A percentile compares a stretch with the other conserved stretches of the same genome.
Conservation (phyloP, 1,140 invertebrate genomes). For the Heliothis subflexa region DNA sequence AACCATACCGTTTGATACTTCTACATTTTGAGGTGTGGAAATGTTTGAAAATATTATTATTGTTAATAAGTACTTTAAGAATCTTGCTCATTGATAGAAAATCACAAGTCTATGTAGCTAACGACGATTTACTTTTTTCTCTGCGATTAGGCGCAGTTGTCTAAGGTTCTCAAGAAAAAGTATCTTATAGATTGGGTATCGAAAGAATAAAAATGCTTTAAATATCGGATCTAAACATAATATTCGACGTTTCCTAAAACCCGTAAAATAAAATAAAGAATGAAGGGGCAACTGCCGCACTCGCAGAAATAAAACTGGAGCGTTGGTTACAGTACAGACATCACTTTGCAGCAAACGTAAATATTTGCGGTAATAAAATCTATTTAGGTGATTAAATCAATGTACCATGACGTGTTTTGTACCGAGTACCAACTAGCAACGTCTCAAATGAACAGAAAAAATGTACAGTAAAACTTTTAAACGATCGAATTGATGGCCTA, state of each 20-base stretch:
- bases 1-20: too few species aligned
- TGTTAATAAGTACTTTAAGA: too few species aligned
- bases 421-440: conserved; percentile 41
- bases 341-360: conserved; percentile 70
- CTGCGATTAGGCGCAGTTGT: too few species aligned
- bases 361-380: conserved; percentile 74
- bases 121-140: too few species aligned
- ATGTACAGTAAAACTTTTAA: conserved; percentile 54
- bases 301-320: conserved; percentile 55
- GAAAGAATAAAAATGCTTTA: not conserved
- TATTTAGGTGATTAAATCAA: conserved; percentile 70
- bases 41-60: too few species aligned
- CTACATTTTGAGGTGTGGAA: too few species aligned
- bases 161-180: too few species aligned
- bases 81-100: too few species aligned
- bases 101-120: too few species aligned
- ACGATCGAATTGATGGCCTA: conserved; percentile 43
- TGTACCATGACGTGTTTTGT: conserved; percentile 65
- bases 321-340: conserved; percentile 55
- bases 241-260: conserved; percentile 24
- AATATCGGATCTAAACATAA: conserved; percentile 1
- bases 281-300: conserved; percentile 10
- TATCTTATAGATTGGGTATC: too few species aligned
- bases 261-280: conserved; percentile 24
- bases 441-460: conserved; percentile 46